These are phyloP conservation scores for Girardinus metallicus DNA, from an alignment of 2,797 vertebrate genomes.

Conservation along the genomic window DNA sequence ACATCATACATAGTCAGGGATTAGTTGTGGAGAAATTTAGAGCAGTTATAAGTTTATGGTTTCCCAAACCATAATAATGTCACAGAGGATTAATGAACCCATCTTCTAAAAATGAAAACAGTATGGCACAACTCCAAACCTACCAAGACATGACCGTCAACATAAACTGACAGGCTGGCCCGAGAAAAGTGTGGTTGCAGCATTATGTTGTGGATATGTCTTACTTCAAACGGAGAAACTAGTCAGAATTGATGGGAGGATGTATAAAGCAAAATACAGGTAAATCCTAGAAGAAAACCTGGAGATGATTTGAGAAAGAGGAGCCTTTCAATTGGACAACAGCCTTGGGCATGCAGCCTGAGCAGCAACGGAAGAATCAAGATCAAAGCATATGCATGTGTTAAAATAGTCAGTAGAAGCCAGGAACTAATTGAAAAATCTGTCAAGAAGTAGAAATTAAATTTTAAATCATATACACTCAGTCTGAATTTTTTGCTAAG, in stretches of 20 bases:
- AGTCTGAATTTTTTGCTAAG: not conserved
- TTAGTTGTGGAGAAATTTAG: not conserved
- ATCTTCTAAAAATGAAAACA: not conserved
- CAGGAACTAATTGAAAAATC: no score
- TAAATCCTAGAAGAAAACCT: not conserved
- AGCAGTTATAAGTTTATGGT: not conserved
- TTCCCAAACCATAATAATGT: not conserved
- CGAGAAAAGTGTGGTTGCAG: not conserved
- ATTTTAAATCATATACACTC: not conserved
- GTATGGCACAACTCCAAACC: not conserved
- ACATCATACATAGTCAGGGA: not conserved
- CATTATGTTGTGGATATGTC: not conserved
- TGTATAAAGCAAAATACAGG: not conserved
- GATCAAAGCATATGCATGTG: not conserved
- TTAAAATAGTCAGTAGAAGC: no score
- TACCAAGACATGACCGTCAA: not conserved
- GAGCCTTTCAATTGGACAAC: not conserved
- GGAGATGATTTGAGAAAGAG: not conserved
- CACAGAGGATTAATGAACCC: not conserved
- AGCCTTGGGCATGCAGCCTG: not conserved
- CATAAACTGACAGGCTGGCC: not conserved
- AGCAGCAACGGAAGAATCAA: not conserved
- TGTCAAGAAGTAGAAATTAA: not conserved
- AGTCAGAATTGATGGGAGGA: not conserved
- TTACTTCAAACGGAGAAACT: not conserved